These are phyloP conservation scores for Nycteola revayana DNA, from an alignment of 2,888 invertebrate genomes.

Conservation along the genomic window DNA sequence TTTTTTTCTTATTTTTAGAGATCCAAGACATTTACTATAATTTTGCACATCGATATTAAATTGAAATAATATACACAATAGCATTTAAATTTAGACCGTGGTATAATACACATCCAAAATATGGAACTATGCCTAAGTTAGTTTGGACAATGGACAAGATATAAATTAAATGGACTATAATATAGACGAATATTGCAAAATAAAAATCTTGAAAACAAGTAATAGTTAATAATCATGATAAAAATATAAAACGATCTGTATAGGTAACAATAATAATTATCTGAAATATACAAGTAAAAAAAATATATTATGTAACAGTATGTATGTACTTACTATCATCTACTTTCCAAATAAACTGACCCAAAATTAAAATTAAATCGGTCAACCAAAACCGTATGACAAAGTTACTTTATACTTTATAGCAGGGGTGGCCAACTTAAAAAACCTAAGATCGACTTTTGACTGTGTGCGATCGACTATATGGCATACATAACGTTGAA, in stretches of 20 bases:
- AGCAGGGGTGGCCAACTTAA: too few species aligned
- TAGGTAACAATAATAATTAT: constrained; percentile 73
- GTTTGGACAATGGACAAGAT: constrained; percentile 78
- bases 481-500: too few species aligned
- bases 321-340: constrained; percentile 65
- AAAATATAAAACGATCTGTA: constrained; percentile 75
- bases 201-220: constrained; percentile 61
- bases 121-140: constrained; percentile 78
- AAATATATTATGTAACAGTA: constrained; percentile 72
- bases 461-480: too few species aligned
- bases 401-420: constrained; percentile 26
- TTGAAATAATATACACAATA: constrained; percentile 80
- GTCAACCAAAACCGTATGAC: constrained; percentile 39
- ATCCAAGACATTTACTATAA: constrained; percentile 82
- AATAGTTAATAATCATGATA: constrained; percentile 67
- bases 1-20: constrained; percentile 79
- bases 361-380: constrained; percentile 37
- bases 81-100: constrained; percentile 74
- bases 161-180: constrained; percentile 69
- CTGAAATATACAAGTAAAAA: constrained; percentile 78
- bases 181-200: constrained; percentile 52
- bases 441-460: too few species aligned
- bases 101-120: constrained; percentile 81
- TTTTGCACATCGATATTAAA: constrained; percentile 79
- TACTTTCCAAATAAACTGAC: constrained; percentile 52